Evolutionary conservation across 2,113 vertebrate species (phyloP).

Genomic region (Asarcornis scutulata): DNA sequence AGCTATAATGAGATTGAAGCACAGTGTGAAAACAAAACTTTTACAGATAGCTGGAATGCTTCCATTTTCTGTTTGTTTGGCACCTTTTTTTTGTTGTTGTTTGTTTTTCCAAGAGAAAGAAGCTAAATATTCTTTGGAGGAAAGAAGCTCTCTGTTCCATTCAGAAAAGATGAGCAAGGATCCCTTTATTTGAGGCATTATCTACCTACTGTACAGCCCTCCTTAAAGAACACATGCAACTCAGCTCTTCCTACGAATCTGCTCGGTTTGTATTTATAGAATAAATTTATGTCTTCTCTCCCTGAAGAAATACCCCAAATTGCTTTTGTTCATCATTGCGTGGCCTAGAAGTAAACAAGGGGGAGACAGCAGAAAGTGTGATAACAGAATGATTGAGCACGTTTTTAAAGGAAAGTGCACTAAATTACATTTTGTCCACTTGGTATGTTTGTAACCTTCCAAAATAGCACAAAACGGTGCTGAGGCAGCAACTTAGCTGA

Average conservation of each 20-base stretch:
- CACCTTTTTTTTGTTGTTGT: too few relatives aligned
- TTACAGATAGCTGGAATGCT: background rate
- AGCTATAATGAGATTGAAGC: background rate
- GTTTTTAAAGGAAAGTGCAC: background rate
- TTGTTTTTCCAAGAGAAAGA: background rate
- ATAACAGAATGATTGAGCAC: background rate
- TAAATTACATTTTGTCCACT: background rate
- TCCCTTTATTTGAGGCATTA: background rate
- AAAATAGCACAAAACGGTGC: background rate
- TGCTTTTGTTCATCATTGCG: background rate
- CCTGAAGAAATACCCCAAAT: background rate
- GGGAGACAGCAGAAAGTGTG: background rate
- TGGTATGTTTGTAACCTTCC: background rate
- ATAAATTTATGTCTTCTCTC: background rate
- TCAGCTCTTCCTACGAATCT: background rate
- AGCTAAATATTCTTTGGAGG: background rate
- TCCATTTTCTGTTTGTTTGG: conserved; percentile 13
- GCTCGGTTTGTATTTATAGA: background rate
- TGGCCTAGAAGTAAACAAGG: background rate
- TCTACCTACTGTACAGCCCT: background rate
- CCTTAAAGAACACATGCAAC: background rate
- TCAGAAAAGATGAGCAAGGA: background rate
- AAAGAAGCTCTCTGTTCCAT: background rate
- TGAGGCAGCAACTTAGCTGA: background rate
- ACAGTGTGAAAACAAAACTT: conserved; percentile 6